These are phyloP conservation scores for Epicauta chinensis DNA, from an alignment of 1,140 invertebrate genomes.

Conservation along the genomic window DNA sequence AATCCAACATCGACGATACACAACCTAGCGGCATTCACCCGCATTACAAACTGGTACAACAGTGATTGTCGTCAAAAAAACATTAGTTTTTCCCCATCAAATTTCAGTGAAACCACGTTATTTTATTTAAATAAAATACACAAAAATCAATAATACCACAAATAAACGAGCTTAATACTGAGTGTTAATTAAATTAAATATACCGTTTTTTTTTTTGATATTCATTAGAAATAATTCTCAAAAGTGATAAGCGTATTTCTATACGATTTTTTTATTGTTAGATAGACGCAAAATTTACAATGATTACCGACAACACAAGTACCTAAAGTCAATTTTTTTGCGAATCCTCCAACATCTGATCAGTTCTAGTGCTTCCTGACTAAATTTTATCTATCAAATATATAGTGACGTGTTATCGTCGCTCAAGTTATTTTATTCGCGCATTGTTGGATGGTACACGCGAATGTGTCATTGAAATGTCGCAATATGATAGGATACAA, in stretches of 20 bases:
- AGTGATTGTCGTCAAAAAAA: neutral
- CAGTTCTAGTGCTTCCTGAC: neutral
- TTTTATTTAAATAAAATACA: too few species aligned
- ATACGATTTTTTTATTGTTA: too few species aligned
- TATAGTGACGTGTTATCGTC: neutral
- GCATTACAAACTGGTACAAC: constrained; percentile 19
- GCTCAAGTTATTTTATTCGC: neutral
- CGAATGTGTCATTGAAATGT: constrained; percentile 31
- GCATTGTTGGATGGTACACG: constrained; percentile 10
- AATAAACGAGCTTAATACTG: too few species aligned
- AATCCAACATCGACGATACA: constrained; percentile 18
- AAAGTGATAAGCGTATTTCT: too few species aligned
- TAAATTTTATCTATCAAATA: neutral
- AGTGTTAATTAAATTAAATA: too few species aligned
- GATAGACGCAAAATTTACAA: too few species aligned
- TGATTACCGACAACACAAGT: too few species aligned
- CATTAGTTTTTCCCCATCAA: neutral
- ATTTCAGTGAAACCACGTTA: too few species aligned
- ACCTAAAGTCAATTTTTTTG: neutral
- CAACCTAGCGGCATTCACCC: constrained; percentile 30
- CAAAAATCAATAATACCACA: too few species aligned
- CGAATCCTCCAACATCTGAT: neutral
- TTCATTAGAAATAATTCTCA: too few species aligned
- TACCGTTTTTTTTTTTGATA: too few species aligned
- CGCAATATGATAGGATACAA: constrained; percentile 69